These are phyloP conservation scores for Pocillopora meandrina DNA, from an alignment of 92 coral and sea anemone genomes.

Conservation along the genomic window DNA sequence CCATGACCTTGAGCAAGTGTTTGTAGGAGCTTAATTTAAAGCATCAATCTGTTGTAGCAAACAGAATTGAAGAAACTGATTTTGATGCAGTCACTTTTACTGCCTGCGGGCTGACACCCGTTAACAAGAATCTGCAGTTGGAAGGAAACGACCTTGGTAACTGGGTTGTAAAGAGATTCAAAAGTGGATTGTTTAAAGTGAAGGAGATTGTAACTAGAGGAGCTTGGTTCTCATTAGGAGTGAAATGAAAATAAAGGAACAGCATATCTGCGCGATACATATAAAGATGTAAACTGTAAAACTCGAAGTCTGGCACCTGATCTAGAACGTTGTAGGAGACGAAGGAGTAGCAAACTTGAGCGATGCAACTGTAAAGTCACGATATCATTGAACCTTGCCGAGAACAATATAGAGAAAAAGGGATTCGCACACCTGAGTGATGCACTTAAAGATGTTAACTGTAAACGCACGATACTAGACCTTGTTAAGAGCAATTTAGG, in stretches of 20 bases:
- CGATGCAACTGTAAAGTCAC: no score
- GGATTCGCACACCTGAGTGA: no score
- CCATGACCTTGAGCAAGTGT: no score
- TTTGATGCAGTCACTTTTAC: conserved; percentile 17
- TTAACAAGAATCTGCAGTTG: not conserved
- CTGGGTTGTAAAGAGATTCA: conserved; percentile 2
- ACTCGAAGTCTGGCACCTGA: no score
- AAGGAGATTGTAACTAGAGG: not conserved
- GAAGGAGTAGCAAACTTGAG: no score
- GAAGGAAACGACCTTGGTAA: not conserved
- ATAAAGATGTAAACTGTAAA: not conserved
- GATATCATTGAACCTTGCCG: no score
- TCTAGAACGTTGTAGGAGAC: no score
- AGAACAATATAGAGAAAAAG: no score
- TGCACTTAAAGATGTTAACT: no score
- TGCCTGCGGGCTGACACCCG: not conserved
- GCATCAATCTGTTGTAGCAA: not conserved
- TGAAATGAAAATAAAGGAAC: not conserved
- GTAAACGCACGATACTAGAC: no score
- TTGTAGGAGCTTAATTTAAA: no score
- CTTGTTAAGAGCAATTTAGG: no score
- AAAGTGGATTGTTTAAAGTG: not conserved
- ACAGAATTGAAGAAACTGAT: not conserved
- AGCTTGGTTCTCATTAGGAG: not conserved
- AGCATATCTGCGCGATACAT: not conserved